Conservation (phyloP, 2,113 vertebrate genomes). For the Lanius ludovicianus region DNA sequence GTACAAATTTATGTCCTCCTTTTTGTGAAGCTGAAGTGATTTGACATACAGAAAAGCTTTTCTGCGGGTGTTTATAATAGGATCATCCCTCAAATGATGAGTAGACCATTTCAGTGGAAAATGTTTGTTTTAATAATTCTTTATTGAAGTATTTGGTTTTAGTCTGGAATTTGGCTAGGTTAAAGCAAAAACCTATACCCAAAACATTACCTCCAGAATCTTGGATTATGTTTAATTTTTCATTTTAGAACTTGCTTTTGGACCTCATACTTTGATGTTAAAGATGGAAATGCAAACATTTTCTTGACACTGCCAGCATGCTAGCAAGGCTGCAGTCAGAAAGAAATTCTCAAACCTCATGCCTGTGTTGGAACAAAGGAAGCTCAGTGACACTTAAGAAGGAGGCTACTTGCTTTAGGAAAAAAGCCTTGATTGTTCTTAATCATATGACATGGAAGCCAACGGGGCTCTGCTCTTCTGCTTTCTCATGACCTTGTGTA, state of each 20-base stretch:
- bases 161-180: neutral
- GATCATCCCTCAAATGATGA: neutral
- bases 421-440: neutral
- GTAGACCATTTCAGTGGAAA: neutral
- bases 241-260: neutral
- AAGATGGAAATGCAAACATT: neutral
- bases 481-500: constrained; percentile 33
- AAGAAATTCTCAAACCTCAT: neutral
- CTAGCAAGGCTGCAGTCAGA: neutral
- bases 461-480: neutral
- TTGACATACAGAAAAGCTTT: neutral
- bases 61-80: neutral
- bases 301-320: neutral
- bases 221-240: neutral
- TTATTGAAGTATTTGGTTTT: neutral
- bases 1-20: neutral
- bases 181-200: neutral
- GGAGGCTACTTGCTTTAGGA: neutral
- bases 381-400: neutral
- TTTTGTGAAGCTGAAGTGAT: neutral
- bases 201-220: neutral
- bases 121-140: neutral
- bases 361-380: neutral
- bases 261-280: neutral
- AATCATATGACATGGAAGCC: neutral